Evolutionary conservation across 2,113 vertebrate species (phyloP).

Genomic region (Esox niger): DNA sequence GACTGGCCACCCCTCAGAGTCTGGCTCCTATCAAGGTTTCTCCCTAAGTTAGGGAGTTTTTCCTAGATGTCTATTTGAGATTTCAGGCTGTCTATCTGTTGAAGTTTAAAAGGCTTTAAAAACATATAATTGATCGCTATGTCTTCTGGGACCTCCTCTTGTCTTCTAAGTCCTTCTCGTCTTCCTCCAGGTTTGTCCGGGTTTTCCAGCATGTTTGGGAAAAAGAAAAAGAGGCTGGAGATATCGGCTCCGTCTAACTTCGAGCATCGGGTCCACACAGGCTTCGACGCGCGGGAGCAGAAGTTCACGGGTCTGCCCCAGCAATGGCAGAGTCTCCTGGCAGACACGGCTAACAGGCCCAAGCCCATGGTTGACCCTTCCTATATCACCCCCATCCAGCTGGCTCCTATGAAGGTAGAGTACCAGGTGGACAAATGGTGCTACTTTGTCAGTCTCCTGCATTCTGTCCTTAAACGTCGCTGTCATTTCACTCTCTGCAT

Average conservation of each 20-base stretch:
- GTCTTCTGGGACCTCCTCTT: too few species aligned
- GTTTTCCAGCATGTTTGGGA: constrained; percentile 96
- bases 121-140: too few species aligned
- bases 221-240: constrained; percentile 98
- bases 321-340: constrained; percentile 97
- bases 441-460: background rate
- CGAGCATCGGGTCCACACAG: constrained; percentile 97
- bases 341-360: constrained; percentile 93
- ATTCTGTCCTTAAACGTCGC: too few species aligned
- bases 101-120: too few species aligned
- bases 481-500: constrained; percentile 9
- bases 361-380: constrained; percentile 99
- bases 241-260: constrained; percentile 99
- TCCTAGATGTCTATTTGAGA: too few species aligned
- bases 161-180: background rate
- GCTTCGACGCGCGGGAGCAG: constrained; percentile 94
- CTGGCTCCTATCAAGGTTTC: too few species aligned
- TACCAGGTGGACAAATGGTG: background rate
- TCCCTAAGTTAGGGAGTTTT: too few species aligned
- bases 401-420: constrained; percentile 98
- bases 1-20: too few species aligned
- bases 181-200: constrained; percentile 73
- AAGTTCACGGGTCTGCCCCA: constrained; percentile 95
- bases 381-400: constrained; percentile 97
- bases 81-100: too few species aligned